phyloP scores from a whole-genome alignment of 1,140 invertebrate genomes.

The Mactra quadrangularis region DNA sequence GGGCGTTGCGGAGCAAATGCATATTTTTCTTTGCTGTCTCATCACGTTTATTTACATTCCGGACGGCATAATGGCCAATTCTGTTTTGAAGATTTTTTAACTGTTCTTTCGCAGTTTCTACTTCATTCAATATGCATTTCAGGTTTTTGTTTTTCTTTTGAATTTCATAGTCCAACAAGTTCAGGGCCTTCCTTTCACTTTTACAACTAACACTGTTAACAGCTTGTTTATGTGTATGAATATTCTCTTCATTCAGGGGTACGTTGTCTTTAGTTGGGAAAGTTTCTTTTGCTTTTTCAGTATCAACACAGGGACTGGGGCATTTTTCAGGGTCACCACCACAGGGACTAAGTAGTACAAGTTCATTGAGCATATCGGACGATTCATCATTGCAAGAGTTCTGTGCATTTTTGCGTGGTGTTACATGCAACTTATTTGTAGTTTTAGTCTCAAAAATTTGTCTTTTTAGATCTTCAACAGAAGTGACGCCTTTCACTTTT shows the following conservation, averaged over 20 bases:
- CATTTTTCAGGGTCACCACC: too few relatives aligned
- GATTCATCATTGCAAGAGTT: too few relatives aligned
- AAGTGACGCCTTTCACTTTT: neutral
- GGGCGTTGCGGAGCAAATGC: neutral
- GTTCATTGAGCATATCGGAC: too few relatives aligned
- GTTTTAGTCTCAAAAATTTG: neutral
- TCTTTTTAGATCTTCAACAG: neutral
- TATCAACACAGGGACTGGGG: too few relatives aligned
- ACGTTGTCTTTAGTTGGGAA: neutral
- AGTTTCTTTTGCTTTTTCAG: neutral
- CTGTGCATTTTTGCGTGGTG: neutral
- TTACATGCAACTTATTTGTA: neutral
- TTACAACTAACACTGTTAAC: neutral
- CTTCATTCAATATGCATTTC: too few relatives aligned
- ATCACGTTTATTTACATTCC: conserved; percentile 42
- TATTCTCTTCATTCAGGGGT: neutral
- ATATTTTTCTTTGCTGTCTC: conserved; percentile 30
- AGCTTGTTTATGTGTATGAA: neutral
- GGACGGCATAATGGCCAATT: too few relatives aligned
- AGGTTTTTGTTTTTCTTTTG: too few relatives aligned
- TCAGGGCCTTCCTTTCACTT: neutral
- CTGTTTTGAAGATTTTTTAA: too few relatives aligned
- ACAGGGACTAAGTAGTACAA: too few relatives aligned
- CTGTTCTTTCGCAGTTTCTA: too few relatives aligned
- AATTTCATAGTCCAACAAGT: too few relatives aligned